Conservation (phyloP, 2,113 vertebrate species). For the Pollachius pollachius region DNA sequence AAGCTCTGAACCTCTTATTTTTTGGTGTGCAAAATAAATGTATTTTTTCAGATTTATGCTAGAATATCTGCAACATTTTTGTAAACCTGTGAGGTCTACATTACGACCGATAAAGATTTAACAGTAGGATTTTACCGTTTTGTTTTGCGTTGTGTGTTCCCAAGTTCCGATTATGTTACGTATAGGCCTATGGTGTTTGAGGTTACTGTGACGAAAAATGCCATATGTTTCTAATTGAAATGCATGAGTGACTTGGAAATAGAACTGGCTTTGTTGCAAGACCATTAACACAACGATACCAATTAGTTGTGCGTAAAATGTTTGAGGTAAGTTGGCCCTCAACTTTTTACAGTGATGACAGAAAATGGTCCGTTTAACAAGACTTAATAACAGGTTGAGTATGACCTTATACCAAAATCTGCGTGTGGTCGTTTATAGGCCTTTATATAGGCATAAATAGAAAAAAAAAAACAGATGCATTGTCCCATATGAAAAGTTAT, state of each 20-base stretch:
- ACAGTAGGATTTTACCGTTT: not conserved
- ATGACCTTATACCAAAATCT: not conserved
- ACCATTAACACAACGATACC: slow-evolving; percentile 4
- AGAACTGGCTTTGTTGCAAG: not conserved
- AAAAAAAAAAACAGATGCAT: too few relatives aligned
- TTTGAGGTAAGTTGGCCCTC: not conserved
- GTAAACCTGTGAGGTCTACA: too few relatives aligned
- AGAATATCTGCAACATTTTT: too few relatives aligned
- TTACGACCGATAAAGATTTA: too few relatives aligned
- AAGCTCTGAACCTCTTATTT: too few relatives aligned
- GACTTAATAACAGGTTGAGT: not conserved
- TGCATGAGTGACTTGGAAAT: not conserved
- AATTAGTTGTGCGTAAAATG: slow-evolving; percentile 1
- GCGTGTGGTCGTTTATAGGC: not conserved
- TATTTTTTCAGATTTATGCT: too few relatives aligned
- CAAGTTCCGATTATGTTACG: not conserved
- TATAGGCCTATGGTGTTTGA: not conserved
- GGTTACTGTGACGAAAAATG: not conserved
- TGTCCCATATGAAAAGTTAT: too few relatives aligned
- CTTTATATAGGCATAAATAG: too few relatives aligned
- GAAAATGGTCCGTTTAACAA: not conserved
- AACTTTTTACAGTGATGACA: not conserved
- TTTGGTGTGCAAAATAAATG: too few relatives aligned
- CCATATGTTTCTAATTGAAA: slow-evolving; percentile 1
- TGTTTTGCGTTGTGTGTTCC: not conserved